phyloP scores from a whole-genome alignment of 2,888 invertebrate species.

The Dione juno region DNA sequence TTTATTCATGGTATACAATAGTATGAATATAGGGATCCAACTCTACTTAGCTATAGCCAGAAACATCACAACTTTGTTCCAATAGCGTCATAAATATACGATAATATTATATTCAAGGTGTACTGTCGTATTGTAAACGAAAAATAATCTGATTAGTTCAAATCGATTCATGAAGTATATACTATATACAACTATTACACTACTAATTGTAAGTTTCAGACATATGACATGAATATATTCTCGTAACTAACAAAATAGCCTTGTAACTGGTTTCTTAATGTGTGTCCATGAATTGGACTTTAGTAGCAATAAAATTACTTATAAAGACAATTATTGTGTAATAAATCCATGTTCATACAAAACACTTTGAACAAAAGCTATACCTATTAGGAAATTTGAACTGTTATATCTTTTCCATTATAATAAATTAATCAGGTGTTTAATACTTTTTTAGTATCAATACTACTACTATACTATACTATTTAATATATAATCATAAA shows the following conservation, averaged over 20 bases:
- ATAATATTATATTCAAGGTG: too few species aligned
- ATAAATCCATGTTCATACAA: not conserved
- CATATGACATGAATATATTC: not conserved
- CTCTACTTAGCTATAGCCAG: too few species aligned
- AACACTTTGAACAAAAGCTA: not conserved
- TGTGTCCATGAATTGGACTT: not conserved
- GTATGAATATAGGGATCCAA: too few species aligned
- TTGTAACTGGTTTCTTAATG: slow-evolving; percentile 2
- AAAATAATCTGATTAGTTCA: not conserved
- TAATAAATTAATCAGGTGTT: too few species aligned
- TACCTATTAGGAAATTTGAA: too few species aligned
- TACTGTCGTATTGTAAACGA: not conserved
- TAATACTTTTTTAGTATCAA: too few species aligned
- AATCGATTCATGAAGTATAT: not conserved
- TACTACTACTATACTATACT: too few species aligned
- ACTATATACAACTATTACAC: not conserved
- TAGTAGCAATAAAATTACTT: not conserved
- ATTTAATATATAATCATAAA: too few species aligned
- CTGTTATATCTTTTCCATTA: too few species aligned
- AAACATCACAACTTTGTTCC: too few species aligned
- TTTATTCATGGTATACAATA: too few species aligned
- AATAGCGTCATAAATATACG: too few species aligned
- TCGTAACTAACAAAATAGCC: not conserved
- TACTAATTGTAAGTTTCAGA: not conserved
- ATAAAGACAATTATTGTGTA: not conserved